A percentile compares a stretch with the other conserved stretches of the same genome.
These are phyloP conservation scores for Parthenolecanium corni DNA, from an alignment of 2,888 invertebrate species.

Conservation along the genomic window DNA sequence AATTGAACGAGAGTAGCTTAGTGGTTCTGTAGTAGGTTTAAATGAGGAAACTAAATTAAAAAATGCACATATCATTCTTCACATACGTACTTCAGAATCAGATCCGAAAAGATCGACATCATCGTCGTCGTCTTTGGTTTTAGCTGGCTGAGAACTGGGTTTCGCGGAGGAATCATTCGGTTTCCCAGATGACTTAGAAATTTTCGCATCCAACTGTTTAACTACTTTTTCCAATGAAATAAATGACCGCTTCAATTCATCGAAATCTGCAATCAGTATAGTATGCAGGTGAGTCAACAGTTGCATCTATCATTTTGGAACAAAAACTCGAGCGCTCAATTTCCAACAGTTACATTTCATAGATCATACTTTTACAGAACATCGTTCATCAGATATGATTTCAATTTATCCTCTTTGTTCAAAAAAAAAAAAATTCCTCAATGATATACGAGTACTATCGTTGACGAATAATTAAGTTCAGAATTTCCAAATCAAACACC, in stretches of 20 bases:
- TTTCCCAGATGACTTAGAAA: neutral
- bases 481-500: too few species aligned
- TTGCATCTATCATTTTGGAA: too few species aligned
- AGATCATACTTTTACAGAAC: too few species aligned
- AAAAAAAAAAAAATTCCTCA: neutral
- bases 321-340: too few species aligned
- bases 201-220: slow-evolving; percentile 5
- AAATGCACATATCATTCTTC: neutral
- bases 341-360: too few species aligned
- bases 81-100: slow-evolving; percentile 51
- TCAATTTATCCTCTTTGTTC: neutral
- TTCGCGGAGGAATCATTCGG: slow-evolving; percentile 33
- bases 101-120: slow-evolving; percentile 72
- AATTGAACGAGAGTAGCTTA: slow-evolving; percentile 14
- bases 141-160: slow-evolving; percentile 36
- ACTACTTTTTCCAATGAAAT: slow-evolving; percentile 20
- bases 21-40: neutral
- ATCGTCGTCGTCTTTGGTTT: slow-evolving; percentile 53
- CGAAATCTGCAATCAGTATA: slow-evolving; percentile 37
- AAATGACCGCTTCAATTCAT: slow-evolving; percentile 40
- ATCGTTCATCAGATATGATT: too few species aligned
- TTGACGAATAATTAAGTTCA: too few species aligned
- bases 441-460: too few species aligned
- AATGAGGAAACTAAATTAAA: neutral
- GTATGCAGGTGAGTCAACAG: neutral